These are phyloP conservation scores for Eupithecia exiguata DNA, from an alignment of 2,888 invertebrate species.

Conservation along the genomic window DNA sequence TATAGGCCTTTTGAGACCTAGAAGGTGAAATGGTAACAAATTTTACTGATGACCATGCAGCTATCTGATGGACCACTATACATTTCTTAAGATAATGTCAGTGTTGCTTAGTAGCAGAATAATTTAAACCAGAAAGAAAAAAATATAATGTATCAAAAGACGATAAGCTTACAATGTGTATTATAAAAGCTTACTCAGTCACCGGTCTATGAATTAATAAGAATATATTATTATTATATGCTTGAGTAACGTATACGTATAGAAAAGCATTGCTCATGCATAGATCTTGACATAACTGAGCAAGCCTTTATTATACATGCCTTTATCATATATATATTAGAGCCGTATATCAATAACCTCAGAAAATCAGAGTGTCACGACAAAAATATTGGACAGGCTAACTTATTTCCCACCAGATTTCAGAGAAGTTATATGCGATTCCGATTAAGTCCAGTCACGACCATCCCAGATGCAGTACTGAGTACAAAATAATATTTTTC, in stretches of 20 bases:
- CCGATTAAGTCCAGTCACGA: slow-evolving; percentile 34
- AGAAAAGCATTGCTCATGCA: background rate
- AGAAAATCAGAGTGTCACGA: background rate
- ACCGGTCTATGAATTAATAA: no score
- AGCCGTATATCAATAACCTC: no score
- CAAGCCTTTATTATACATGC: background rate
- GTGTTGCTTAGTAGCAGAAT: no score
- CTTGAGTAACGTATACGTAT: background rate
- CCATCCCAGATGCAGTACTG: slow-evolving; percentile 35
- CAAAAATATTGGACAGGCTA: background rate
- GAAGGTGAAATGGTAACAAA: background rate
- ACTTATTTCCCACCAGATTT: background rate
- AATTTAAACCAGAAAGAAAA: no score
- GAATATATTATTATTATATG: no score
- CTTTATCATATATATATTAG: no score
- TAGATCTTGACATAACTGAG: background rate
- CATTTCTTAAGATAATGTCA: no score
- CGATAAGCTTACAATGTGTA: no score
- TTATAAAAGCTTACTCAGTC: no score
- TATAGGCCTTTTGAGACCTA: background rate
- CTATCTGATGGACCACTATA: no score
- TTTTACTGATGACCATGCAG: no score
- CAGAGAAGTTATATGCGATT: slow-evolving; percentile 20
- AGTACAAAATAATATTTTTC: slow-evolving; percentile 41
- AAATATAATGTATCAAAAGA: no score